phyloP scores from a whole-genome alignment of 2,113 vertebrate species.

The Heptranchias perlo region DNA sequence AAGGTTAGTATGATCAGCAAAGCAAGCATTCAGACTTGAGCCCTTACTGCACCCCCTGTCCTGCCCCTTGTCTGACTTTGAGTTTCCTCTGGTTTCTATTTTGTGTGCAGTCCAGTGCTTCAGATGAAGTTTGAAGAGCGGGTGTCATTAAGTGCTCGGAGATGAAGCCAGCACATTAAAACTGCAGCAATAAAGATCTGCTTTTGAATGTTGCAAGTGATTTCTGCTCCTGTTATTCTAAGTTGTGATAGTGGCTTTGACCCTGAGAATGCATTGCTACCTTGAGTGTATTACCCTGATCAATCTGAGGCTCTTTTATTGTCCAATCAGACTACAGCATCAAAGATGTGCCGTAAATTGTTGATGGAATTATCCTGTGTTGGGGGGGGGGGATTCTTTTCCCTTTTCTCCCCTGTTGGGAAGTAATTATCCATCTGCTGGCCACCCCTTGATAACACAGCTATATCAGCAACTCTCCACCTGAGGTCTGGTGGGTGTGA shows the following conservation, averaged over 20 bases:
- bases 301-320: background rate
- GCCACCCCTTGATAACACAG: background rate
- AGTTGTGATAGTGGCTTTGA: background rate
- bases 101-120: background rate
- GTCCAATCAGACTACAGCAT: background rate
- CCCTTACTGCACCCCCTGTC: background rate
- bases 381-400: background rate
- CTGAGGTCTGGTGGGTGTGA: background rate
- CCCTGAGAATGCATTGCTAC: background rate
- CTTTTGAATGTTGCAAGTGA: background rate
- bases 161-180: background rate
- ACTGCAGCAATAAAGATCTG: background rate
- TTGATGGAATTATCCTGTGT: background rate
- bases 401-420: background rate
- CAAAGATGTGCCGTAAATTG: background rate
- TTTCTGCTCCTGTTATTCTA: background rate
- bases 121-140: background rate
- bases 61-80: background rate
- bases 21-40: background rate
- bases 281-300: background rate
- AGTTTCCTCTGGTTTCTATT: background rate
- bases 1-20: background rate
- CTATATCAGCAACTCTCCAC: background rate
- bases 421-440: background rate
- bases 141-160: background rate